Conservation (phyloP, 2,113 vertebrate genomes). For the Cephalopholis sonnerati region DNA sequence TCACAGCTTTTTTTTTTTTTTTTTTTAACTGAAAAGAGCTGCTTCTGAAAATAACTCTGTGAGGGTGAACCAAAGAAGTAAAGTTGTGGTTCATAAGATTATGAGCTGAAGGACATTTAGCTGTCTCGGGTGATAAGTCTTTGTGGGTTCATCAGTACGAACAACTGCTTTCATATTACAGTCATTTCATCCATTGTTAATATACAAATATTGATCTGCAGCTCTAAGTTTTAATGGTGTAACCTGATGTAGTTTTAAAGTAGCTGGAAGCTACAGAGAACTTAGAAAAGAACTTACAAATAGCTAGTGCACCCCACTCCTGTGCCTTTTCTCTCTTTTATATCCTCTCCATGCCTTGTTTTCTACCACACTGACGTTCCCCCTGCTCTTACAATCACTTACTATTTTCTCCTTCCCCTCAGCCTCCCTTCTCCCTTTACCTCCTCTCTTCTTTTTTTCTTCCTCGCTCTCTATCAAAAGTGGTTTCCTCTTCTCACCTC, state of each 20-base stretch:
- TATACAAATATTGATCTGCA: background rate
- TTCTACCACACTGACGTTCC: constrained; percentile 17
- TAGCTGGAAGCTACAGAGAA: background rate
- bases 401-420: constrained; percentile 37
- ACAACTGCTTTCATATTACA: background rate
- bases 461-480: constrained; percentile 40
- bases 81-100: background rate
- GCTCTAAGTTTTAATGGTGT: background rate
- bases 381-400: constrained; percentile 1
- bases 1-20: background rate
- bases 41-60: background rate
- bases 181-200: background rate
- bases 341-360: constrained; percentile 4
- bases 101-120: background rate
- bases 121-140: background rate
- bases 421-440: background rate
- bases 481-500: constrained; percentile 54
- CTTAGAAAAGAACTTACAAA: too few relatives aligned
- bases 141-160: background rate
- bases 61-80: too few relatives aligned
- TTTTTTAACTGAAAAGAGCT: background rate
- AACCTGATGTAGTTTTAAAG: constrained; percentile 3
- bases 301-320: too few relatives aligned
- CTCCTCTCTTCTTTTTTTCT: background rate
- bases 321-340: background rate